Conservation (phyloP, 2,888 invertebrate genomes). For the Andrena camellia region DNA sequence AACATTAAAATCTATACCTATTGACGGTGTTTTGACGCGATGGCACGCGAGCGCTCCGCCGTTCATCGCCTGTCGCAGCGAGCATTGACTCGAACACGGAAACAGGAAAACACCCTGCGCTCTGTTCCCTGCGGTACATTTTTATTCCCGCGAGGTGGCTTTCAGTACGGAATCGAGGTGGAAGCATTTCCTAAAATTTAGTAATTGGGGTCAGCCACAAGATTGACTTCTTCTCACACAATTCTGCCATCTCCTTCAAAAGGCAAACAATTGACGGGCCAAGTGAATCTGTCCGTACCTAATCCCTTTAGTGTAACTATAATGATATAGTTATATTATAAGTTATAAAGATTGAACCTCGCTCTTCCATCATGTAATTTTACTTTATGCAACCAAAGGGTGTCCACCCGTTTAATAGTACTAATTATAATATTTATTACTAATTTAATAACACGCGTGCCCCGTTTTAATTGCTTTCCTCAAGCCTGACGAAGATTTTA, state of each 20-base stretch:
- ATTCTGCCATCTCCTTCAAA: too few relatives aligned
- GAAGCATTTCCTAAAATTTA: neutral
- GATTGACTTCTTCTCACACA: too few relatives aligned
- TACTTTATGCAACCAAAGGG: too few relatives aligned
- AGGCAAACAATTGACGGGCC: too few relatives aligned
- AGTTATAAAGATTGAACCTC: too few relatives aligned
- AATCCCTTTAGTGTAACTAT: too few relatives aligned
- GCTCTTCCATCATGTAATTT: too few relatives aligned
- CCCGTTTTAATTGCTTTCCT: neutral
- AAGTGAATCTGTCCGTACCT: too few relatives aligned
- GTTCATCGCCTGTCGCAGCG: slow-evolving; percentile 19
- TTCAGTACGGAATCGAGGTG: neutral
- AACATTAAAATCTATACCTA: slow-evolving; percentile 35
- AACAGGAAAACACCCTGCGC: neutral
- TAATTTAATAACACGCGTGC: too few relatives aligned
- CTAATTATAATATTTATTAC: too few relatives aligned
- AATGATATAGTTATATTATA: too few relatives aligned
- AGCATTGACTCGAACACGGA: neutral
- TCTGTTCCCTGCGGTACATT: neutral
- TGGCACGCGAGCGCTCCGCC: neutral
- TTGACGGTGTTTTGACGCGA: slow-evolving; percentile 22
- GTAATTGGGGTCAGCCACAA: neutral
- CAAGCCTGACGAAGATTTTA: neutral
- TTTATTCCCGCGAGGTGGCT: neutral
- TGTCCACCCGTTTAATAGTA: too few relatives aligned